phyloP scores from a whole-genome alignment of 2,888 invertebrate genomes.

The Drosophila kokeensis region DNA sequence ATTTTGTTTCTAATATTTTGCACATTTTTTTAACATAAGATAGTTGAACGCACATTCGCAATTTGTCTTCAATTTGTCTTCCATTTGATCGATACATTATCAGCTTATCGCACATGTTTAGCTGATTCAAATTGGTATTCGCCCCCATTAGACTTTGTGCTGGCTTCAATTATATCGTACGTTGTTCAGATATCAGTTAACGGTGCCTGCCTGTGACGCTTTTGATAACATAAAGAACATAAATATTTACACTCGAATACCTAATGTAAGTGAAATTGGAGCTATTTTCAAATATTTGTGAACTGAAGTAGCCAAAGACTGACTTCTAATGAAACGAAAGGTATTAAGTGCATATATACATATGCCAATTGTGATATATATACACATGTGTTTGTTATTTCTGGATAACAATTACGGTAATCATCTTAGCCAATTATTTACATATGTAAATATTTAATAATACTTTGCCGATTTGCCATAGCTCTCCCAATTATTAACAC shows the following conservation, averaged over 20 bases:
- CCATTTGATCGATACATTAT: constrained; percentile 34
- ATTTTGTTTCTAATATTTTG: background rate
- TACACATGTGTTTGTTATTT: background rate
- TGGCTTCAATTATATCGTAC: constrained; percentile 12
- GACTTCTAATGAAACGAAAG: background rate
- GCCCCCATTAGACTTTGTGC: constrained; percentile 42
- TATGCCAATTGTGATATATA: no score
- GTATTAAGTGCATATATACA: background rate
- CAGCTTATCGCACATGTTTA: constrained; percentile 24
- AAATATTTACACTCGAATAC: background rate
- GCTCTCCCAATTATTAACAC: background rate
- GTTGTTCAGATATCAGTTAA: constrained; percentile 18
- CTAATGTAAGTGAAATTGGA: background rate
- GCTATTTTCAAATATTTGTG: background rate
- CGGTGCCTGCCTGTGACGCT: constrained; percentile 14
- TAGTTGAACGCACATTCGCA: background rate
- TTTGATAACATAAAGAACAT: constrained; percentile 4
- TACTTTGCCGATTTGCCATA: background rate
- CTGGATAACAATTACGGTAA: background rate
- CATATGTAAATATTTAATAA: background rate
- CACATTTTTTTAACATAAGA: background rate
- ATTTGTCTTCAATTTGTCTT: constrained; percentile 23
- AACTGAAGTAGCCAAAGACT: background rate
- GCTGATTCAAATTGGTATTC: constrained; percentile 30
- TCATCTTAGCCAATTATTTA: background rate